Percentiles rank a stretch among this genome's conserved stretches.
Conservation (phyloP, 1,140 invertebrate genomes). For the Kradibia gibbosae region DNA sequence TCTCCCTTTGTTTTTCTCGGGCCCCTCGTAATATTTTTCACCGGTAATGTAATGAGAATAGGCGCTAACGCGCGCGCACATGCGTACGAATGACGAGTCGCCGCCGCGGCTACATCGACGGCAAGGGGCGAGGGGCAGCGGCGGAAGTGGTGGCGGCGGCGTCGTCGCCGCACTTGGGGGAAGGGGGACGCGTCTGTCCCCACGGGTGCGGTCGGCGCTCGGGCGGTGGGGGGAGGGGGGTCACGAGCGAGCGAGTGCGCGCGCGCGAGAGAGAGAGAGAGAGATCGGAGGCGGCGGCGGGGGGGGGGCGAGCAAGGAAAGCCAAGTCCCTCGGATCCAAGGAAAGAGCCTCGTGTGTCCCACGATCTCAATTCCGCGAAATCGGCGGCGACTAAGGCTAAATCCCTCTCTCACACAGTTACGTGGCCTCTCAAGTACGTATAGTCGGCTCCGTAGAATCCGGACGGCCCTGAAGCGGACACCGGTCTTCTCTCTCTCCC, state of each 20-base stretch:
- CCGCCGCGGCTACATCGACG: neutral
- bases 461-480: constrained; percentile 48
- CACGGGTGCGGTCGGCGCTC: no score
- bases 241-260: no score
- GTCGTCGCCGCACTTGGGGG: no score
- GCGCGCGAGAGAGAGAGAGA: no score
- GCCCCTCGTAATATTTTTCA: constrained; percentile 9
- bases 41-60: neutral
- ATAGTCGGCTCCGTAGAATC: constrained; percentile 34
- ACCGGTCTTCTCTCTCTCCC: constrained; percentile 26
- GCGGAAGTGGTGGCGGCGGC: neutral
- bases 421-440: neutral
- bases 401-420: neutral
- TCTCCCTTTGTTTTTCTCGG: neutral
- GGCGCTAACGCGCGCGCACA: neutral
- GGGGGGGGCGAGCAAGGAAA: neutral
- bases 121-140: neutral
- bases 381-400: constrained; percentile 29
- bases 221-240: neutral
- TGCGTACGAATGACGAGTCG: neutral
- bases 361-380: constrained; percentile 48
- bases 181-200: no score
- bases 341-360: constrained; percentile 31
- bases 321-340: constrained; percentile 4
- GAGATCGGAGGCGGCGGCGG: neutral